Evolutionary conservation across 2,113 vertebrate genomes (phyloP).

Genomic region (Pantherophis guttatus): DNA sequence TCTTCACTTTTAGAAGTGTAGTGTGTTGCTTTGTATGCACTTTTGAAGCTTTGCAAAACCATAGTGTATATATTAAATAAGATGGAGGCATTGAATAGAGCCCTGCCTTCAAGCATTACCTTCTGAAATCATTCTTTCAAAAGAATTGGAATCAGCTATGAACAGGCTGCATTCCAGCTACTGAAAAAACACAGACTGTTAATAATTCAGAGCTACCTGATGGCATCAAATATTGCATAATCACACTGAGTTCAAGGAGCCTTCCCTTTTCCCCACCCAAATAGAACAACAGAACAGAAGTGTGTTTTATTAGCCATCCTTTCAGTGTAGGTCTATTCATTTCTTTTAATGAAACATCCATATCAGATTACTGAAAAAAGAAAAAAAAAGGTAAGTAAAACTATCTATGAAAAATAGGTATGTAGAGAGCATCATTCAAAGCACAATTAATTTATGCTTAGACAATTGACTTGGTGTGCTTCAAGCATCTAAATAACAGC

Average conservation of each 20-base stretch:
- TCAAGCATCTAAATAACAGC: not conserved
- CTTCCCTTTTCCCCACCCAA: not conserved
- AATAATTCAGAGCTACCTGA: not conserved
- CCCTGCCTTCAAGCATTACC: not conserved
- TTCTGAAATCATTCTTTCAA: not conserved
- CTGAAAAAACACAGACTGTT: not conserved
- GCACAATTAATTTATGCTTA: not conserved
- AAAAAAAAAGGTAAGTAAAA: not conserved
- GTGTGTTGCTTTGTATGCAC: not conserved
- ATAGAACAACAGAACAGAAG: not conserved
- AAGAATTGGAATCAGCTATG: not conserved
- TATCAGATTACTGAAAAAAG: not conserved
- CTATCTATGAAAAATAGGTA: not conserved
- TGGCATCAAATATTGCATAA: not conserved
- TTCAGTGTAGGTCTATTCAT: not conserved
- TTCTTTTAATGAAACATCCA: not conserved
- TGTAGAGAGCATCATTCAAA: not conserved
- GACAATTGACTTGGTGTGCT: not conserved
- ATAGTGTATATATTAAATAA: not conserved
- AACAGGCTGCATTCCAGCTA: not conserved
- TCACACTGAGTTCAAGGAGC: not conserved
- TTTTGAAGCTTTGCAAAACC: not conserved
- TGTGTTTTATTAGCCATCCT: not conserved
- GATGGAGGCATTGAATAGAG: not conserved
- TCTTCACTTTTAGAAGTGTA: not conserved